phyloP scores from a whole-genome alignment of 37 sponge, comb jelly and placozoan species.

The Sycon ciliatum region DNA sequence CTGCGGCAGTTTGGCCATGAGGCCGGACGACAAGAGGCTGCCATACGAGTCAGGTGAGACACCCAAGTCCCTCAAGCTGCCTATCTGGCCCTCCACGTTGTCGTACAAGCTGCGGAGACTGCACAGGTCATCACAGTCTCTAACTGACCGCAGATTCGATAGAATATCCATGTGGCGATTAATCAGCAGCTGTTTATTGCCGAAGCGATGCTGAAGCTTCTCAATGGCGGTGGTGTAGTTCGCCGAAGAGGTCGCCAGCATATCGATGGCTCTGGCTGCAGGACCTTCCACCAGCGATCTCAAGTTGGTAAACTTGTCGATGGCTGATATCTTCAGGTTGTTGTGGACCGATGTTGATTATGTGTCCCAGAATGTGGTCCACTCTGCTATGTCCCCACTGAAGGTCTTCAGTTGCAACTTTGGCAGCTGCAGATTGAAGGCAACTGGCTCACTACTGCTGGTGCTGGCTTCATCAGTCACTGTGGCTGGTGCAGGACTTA shows the following conservation, averaged over 20 bases:
- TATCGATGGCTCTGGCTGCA: conserved; percentile 17
- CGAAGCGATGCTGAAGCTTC: conserved; percentile 27
- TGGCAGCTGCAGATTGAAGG: conserved; percentile 19
- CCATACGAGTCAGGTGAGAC: conserved; percentile 25
- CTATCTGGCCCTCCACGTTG: conserved; percentile 14
- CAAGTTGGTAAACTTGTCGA: conserved; percentile 33
- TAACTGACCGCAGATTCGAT: background rate
- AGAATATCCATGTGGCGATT: conserved; percentile 32
- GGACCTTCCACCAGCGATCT: conserved; percentile 22
- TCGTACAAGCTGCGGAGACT: conserved; percentile 30
- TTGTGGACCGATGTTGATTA: conserved; percentile 23
- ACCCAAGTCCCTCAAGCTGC: conserved; percentile 24
- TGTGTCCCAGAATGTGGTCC: conserved; percentile 32
- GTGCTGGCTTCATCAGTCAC: too few species aligned
- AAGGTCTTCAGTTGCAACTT: conserved; percentile 22
- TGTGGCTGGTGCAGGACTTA: background rate
- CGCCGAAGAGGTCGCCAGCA: conserved; percentile 13
- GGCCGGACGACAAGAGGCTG: conserved; percentile 22
- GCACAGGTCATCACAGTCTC: conserved; percentile 14
- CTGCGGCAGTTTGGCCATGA: conserved; percentile 18
- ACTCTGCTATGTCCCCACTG: conserved; percentile 22
- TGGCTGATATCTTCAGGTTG: conserved; percentile 22
- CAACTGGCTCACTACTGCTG: too few species aligned
- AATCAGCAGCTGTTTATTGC: conserved; percentile 22
- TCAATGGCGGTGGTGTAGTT: conserved; percentile 34